Conservation (phyloP, 2,113 vertebrate genomes). For the Oreochromis aureus region DNA sequence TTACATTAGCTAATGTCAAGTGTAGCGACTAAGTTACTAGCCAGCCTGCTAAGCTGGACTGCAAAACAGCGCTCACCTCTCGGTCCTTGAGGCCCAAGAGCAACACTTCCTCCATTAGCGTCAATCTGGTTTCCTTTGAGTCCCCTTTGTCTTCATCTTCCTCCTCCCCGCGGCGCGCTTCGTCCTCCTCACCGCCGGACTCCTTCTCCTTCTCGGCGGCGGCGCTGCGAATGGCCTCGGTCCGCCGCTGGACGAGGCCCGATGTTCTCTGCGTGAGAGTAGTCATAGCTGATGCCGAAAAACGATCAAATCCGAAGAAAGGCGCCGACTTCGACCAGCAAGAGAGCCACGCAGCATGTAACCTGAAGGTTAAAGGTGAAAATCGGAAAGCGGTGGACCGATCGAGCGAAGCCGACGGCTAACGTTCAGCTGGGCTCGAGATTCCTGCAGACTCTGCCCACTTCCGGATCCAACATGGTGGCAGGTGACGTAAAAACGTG, state of each 20-base stretch:
- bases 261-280: constrained; percentile 88
- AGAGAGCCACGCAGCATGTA: constrained; percentile 32
- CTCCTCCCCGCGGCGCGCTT: constrained; percentile 81
- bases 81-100: constrained; percentile 95
- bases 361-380: background rate
- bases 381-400: background rate
- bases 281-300: constrained; percentile 73
- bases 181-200: constrained; percentile 77
- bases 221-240: constrained; percentile 88
- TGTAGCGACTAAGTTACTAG: background rate
- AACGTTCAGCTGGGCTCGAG: constrained; percentile 18
- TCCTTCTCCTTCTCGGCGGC: constrained; percentile 80
- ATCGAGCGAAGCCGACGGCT: background rate
- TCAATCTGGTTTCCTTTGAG: constrained; percentile 94
- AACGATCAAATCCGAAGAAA: constrained; percentile 9
- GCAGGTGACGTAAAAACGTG: constrained; percentile 75
- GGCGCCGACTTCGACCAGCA: background rate
- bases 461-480: constrained; percentile 86
- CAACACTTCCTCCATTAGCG: constrained; percentile 95
- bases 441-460: constrained; percentile 44
- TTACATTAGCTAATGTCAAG: background rate
- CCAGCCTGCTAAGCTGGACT: background rate
- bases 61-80: constrained; percentile 76
- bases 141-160: constrained; percentile 88
- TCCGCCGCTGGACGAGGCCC: constrained; percentile 93